phyloP scores from a whole-genome alignment of 2,888 invertebrate genomes.

The Drosophila ustulata region DNA sequence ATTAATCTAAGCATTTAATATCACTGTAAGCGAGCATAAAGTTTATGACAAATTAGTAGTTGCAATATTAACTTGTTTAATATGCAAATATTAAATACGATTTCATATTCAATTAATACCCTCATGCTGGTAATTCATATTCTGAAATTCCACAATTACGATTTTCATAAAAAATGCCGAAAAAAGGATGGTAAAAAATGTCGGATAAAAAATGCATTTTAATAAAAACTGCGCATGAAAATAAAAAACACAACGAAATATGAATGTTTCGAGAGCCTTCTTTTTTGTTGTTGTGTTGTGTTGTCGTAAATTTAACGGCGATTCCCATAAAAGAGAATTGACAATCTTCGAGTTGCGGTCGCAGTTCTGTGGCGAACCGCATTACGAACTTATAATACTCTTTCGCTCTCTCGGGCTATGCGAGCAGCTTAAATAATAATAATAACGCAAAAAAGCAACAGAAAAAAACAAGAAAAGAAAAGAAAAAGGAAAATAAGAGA shows the following conservation, averaged over 20 bases:
- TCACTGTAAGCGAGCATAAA: too few relatives aligned
- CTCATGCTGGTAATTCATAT: neutral
- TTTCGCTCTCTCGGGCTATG: slow-evolving; percentile 11
- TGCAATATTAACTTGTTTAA: neutral
- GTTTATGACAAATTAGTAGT: too few relatives aligned
- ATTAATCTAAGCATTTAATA: too few relatives aligned
- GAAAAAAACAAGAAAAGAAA: slow-evolving; percentile 13
- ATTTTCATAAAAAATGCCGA: neutral
- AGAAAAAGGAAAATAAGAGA: slow-evolving; percentile 21
- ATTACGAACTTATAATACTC: slow-evolving; percentile 39
- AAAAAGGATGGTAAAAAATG: slow-evolving; percentile 1
- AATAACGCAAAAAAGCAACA: slow-evolving; percentile 22
- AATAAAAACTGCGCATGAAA: neutral
- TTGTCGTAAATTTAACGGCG: neutral
- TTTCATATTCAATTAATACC: neutral
- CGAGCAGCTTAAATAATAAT: slow-evolving; percentile 46
- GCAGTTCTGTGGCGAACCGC: slow-evolving; percentile 29
- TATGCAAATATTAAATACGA: slow-evolving; percentile 1
- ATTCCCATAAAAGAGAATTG: slow-evolving; percentile 1
- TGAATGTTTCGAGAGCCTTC: neutral
- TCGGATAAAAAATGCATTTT: neutral
- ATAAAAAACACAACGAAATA: neutral
- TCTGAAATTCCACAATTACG: neutral
- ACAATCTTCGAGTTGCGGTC: slow-evolving; percentile 12
- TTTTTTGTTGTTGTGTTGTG: neutral